These are phyloP conservation scores for Eptatretus atami DNA, from an alignment of 2,797 vertebrate genomes.

Conservation along the genomic window DNA sequence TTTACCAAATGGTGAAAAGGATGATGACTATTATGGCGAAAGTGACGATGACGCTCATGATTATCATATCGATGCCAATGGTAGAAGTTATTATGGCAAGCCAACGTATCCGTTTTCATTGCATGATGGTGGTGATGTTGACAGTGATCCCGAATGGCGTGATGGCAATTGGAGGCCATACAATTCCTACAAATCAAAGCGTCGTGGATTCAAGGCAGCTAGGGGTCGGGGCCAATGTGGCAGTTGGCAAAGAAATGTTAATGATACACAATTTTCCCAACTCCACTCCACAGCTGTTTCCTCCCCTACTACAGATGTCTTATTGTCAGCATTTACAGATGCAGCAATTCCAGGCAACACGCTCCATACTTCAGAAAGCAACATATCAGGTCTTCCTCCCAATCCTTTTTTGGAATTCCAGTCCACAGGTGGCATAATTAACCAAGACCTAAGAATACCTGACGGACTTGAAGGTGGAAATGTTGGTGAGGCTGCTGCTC, in stretches of 20 bases:
- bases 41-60: slow-evolving; percentile 23
- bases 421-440: neutral
- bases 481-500: neutral
- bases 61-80: too few relatives aligned
- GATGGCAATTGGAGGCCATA: slow-evolving; percentile 90
- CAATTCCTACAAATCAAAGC: slow-evolving; percentile 88
- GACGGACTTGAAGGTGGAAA: neutral
- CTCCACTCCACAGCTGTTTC: neutral
- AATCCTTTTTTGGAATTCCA: neutral
- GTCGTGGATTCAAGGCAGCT: slow-evolving; percentile 17
- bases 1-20: slow-evolving; percentile 18
- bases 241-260: neutral
- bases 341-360: neutral
- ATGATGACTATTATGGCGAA: slow-evolving; percentile 36
- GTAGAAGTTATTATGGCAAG: too few relatives aligned
- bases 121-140: slow-evolving; percentile 19
- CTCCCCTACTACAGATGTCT: neutral
- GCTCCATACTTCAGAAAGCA: too few relatives aligned
- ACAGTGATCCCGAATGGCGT: slow-evolving; percentile 38
- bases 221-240: neutral
- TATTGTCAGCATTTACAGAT: neutral
- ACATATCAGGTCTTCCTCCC: too few relatives aligned
- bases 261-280: too few relatives aligned
- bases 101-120: slow-evolving; percentile 9
- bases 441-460: neutral